phyloP scores from a whole-genome alignment of 2,888 invertebrate species.

The Aspidapion aeneum region DNA sequence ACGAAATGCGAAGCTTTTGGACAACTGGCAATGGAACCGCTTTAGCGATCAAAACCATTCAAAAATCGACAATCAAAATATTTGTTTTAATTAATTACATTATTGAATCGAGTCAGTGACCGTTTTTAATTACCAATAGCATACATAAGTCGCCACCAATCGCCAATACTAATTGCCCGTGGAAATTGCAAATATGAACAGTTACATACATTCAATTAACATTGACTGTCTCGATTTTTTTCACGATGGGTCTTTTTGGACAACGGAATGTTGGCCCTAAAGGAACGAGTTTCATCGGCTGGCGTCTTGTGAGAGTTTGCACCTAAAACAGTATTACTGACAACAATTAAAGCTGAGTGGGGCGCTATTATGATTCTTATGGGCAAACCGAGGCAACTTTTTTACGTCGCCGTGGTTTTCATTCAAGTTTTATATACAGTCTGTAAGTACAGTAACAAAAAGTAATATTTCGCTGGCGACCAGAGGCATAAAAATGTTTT shows the following conservation, averaged over 20 bases:
- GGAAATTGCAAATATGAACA: neutral
- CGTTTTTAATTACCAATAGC: neutral
- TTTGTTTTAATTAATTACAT: neutral
- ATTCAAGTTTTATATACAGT: slow-evolving; percentile 26
- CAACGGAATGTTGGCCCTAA: slow-evolving; percentile 14
- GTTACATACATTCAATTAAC: neutral
- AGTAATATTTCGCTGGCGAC: slow-evolving; percentile 26
- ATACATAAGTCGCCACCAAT: neutral
- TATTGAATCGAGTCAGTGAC: neutral
- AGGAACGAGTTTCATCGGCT: slow-evolving; percentile 9
- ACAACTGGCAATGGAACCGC: too few relatives aligned
- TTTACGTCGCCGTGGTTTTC: slow-evolving; percentile 19
- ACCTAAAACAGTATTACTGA: slow-evolving; percentile 26
- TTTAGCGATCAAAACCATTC: neutral
- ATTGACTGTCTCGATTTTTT: neutral
- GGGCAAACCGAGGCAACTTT: neutral
- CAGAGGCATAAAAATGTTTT: slow-evolving; percentile 32
- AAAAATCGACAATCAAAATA: neutral
- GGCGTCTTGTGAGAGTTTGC: slow-evolving; percentile 31
- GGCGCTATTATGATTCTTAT: neutral
- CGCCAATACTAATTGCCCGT: neutral
- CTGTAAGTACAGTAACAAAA: slow-evolving; percentile 18
- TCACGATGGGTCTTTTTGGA: slow-evolving; percentile 9
- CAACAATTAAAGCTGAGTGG: slow-evolving; percentile 2
- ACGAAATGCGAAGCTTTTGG: too few relatives aligned